phyloP scores from a whole-genome alignment of 2,888 invertebrate species.

The Oasisia sp. region DNA sequence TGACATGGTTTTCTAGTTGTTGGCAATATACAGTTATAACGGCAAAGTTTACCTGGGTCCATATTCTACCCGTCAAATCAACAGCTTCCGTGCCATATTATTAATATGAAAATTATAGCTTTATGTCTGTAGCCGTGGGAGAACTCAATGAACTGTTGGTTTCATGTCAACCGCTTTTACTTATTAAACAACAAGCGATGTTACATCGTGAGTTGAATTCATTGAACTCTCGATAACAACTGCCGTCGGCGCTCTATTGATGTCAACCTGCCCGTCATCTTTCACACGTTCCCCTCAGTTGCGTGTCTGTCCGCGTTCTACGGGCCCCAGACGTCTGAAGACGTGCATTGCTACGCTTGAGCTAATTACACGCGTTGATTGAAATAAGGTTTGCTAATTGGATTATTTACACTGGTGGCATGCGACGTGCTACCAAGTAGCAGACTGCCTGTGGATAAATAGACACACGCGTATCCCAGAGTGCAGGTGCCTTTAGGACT shows the following conservation, averaged over 20 bases:
- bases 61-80: too few species aligned
- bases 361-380: slow-evolving; percentile 5
- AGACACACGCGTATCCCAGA: background rate
- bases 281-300: background rate
- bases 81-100: too few species aligned
- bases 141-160: too few species aligned
- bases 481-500: background rate
- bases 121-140: too few species aligned
- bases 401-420: background rate
- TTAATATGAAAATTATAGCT: too few species aligned
- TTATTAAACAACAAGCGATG: too few species aligned
- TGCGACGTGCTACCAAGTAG: background rate
- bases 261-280: background rate
- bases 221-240: too few species aligned
- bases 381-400: slow-evolving; percentile 1
- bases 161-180: too few species aligned
- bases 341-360: background rate
- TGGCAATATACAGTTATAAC: too few species aligned
- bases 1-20: too few species aligned
- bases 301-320: background rate
- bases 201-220: too few species aligned
- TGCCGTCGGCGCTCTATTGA: background rate
- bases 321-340: background rate
- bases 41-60: too few species aligned
- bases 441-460: background rate